These are phyloP conservation scores for Acrocephalus arundinaceus DNA, from an alignment of 2,113 vertebrate genomes.

Conservation along the genomic window DNA sequence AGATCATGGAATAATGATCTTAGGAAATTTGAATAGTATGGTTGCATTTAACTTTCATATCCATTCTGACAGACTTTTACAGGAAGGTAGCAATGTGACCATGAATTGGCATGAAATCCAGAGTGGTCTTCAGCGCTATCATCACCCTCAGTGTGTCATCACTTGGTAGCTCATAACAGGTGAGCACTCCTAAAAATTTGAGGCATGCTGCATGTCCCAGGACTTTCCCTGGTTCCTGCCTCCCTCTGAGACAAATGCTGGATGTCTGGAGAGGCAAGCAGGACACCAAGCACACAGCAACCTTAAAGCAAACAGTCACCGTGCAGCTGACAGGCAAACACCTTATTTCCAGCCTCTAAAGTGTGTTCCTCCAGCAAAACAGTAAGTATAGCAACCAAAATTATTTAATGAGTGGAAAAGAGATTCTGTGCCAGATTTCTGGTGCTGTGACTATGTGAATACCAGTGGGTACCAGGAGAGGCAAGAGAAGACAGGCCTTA, in stretches of 20 bases:
- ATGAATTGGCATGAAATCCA: neutral
- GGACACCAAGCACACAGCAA: neutral
- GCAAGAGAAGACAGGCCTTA: neutral
- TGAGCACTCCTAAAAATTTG: neutral
- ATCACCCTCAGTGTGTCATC: neutral
- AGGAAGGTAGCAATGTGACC: neutral
- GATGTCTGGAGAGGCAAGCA: neutral
- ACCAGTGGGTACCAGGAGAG: neutral
- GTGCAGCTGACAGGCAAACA: neutral
- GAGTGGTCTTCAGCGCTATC: neutral
- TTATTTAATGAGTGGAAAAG: neutral
- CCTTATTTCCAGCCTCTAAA: neutral
- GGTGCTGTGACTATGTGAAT: neutral
- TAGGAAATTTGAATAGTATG: neutral
- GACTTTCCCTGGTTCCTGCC: accelerated
- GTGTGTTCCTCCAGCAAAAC: neutral
- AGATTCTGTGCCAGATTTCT: neutral
- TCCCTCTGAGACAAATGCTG: neutral
- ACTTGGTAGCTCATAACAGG: neutral
- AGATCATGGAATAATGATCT: neutral
- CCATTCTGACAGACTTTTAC: neutral
- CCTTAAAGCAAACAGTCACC: neutral
- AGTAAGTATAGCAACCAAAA: neutral
- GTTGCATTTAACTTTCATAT: neutral
- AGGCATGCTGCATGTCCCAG: neutral